phyloP scores from a whole-genome alignment of 2,888 invertebrate genomes.

The Julus scandinavius region DNA sequence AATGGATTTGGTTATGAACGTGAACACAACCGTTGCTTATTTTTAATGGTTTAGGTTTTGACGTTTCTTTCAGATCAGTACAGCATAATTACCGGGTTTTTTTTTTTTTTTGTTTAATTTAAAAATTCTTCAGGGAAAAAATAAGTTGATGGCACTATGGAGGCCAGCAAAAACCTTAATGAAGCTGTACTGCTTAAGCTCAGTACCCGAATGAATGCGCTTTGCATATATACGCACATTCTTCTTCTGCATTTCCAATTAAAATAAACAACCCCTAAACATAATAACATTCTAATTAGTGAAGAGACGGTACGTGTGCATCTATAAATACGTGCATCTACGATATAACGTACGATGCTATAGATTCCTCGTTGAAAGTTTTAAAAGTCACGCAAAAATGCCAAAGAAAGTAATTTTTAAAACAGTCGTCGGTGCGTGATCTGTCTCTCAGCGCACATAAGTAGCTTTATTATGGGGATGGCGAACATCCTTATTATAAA shows the following conservation, averaged over 20 bases:
- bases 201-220: background rate
- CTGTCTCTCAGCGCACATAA: constrained; percentile 16
- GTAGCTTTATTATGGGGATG: constrained; percentile 29
- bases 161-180: constrained; percentile 8
- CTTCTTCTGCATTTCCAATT: constrained; percentile 38
- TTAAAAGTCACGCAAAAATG: constrained; percentile 34
- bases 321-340: background rate
- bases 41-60: background rate
- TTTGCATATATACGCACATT: background rate
- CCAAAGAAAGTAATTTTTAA: background rate
- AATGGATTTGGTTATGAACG: background rate
- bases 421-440: constrained; percentile 3
- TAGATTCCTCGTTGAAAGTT: constrained; percentile 4
- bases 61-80: background rate
- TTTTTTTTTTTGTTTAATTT: constrained; percentile 13
- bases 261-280: constrained; percentile 35
- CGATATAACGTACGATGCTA: background rate
- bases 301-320: background rate
- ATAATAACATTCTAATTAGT: constrained; percentile 39
- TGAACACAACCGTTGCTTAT: background rate
- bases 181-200: constrained; percentile 11
- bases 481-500: constrained; percentile 42
- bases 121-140: background rate
- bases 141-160: background rate
- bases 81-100: background rate